A percentile compares a stretch with the other conserved stretches of the same genome.
Evolutionary conservation across 2,113 vertebrate species (phyloP).

Genomic region (Sinocyclocheilus anophthalmus): DNA sequence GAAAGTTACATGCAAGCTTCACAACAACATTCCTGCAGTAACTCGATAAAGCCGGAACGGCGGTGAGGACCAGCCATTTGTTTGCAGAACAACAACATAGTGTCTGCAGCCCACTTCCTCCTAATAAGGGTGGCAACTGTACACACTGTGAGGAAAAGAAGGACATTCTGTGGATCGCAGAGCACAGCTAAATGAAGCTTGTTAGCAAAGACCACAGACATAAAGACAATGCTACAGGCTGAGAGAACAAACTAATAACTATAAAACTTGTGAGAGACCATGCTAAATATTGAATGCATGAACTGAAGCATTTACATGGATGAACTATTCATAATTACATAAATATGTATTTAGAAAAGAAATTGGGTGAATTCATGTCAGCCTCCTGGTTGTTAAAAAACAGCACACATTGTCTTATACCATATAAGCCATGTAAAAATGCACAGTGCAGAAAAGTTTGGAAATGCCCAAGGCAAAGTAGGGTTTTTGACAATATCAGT

Average conservation of each 20-base stretch:
- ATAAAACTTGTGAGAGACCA: neutral
- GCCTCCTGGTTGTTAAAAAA: too few relatives aligned
- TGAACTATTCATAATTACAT: neutral
- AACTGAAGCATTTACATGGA: neutral
- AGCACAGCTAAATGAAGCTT: conserved; percentile 8
- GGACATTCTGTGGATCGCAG: conserved; percentile 7
- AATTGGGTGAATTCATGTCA: too few relatives aligned
- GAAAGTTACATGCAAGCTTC: neutral
- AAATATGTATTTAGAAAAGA: neutral
- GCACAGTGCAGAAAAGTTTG: too few relatives aligned
- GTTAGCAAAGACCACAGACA: conserved; percentile 23
- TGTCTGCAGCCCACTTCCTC: neutral
- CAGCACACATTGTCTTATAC: too few relatives aligned
- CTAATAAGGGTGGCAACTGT: conserved; percentile 18
- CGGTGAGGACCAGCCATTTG: neutral
- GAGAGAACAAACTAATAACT: neutral
- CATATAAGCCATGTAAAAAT: too few relatives aligned
- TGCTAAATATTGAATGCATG: too few relatives aligned
- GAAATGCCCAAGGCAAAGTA: too few relatives aligned
- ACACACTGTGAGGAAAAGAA: conserved; percentile 3
- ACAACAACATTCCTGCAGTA: conserved; percentile 25
- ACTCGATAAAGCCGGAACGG: neutral
- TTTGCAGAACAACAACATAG: conserved; percentile 19
- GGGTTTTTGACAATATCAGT: too few relatives aligned
- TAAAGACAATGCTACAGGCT: neutral